A percentile compares a stretch with the other conserved stretches of the same genome.
These are phyloP conservation scores for Crocidura indochinensis DNA, from an alignment of 2,797 vertebrate genomes.

Conservation along the genomic window DNA sequence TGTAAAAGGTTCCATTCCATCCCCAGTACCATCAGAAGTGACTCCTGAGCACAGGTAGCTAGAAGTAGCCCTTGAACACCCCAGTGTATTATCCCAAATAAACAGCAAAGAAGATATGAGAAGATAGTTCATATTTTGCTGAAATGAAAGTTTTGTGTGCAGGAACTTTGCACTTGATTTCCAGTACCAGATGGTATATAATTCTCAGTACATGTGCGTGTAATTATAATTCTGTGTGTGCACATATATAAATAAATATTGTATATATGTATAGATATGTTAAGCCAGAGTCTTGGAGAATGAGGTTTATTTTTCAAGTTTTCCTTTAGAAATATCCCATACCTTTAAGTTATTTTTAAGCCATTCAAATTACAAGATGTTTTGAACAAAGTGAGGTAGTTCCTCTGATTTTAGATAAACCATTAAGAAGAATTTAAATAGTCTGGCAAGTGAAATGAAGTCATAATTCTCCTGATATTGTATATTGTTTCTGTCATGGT, in stretches of 20 bases:
- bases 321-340: neutral
- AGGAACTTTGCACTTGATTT: too few species aligned
- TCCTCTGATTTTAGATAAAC: conserved; percentile 22
- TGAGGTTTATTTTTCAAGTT: neutral
- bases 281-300: conserved; percentile 3
- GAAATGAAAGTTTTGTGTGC: too few species aligned
- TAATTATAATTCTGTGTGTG: too few species aligned
- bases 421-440: conserved; percentile 29
- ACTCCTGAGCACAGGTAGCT: too few species aligned
- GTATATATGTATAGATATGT: neutral
- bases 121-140: too few species aligned
- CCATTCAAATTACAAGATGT: neutral
- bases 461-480: neutral
- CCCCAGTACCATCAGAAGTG: too few species aligned
- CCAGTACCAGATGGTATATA: too few species aligned
- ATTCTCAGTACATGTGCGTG: too few species aligned
- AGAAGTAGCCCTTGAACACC: too few species aligned
- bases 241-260: neutral
- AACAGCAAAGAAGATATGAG: too few species aligned
- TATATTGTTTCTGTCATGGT: neutral
- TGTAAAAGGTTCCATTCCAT: too few species aligned
- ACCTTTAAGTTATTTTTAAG: conserved; percentile 17
- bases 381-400: neutral
- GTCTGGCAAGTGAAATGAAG: neutral
- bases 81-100: too few species aligned